Percentiles rank a stretch among this genome's conserved stretches.
Conservation (phyloP, 2,888 invertebrate genomes). For the Torymus texanus region DNA sequence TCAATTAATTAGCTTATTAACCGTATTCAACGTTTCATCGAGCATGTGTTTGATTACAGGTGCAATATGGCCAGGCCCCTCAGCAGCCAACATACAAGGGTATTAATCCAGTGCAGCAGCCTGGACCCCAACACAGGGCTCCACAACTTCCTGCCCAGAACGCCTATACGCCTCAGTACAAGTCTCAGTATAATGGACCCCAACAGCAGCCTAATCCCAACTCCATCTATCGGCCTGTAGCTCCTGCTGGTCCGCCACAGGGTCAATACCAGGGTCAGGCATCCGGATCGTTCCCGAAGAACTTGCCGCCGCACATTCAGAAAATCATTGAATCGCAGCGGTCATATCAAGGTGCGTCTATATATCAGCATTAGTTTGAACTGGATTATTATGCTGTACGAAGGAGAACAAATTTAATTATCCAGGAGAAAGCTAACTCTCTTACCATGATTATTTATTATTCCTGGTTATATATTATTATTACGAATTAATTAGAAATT, state of each 20-base stretch:
- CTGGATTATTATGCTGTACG: too few species aligned
- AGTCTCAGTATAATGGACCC: conserved; percentile 46
- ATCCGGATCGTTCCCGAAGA: conserved; percentile 56
- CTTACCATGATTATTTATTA: too few species aligned
- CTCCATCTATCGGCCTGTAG: conserved; percentile 53
- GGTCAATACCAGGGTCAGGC: conserved; percentile 20
- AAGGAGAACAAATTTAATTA: too few species aligned
- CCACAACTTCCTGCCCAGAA: conserved; percentile 38
- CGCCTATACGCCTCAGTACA: conserved; percentile 51
- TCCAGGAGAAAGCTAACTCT: too few species aligned
- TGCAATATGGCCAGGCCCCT: conserved; percentile 64
- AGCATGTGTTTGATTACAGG: conserved; percentile 1
- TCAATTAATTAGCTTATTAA: too few species aligned
- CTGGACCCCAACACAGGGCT: conserved; percentile 53
- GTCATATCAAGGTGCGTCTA: conserved; percentile 45
- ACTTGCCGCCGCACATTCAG: conserved; percentile 62
- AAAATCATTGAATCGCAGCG: conserved; percentile 61
- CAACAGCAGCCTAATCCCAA: conserved; percentile 55
- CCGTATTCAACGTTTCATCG: too few species aligned
- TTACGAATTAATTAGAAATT: too few species aligned
- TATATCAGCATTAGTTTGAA: too few species aligned
- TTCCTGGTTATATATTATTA: too few species aligned
- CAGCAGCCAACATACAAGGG: conserved; percentile 66
- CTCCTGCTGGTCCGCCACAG: neutral
- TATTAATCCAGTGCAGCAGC: conserved; percentile 57